A percentile compares a stretch with the other conserved stretches of the same genome.
Conservation (phyloP, 2,797 vertebrate species). For the Leucoraja ocellata region DNA sequence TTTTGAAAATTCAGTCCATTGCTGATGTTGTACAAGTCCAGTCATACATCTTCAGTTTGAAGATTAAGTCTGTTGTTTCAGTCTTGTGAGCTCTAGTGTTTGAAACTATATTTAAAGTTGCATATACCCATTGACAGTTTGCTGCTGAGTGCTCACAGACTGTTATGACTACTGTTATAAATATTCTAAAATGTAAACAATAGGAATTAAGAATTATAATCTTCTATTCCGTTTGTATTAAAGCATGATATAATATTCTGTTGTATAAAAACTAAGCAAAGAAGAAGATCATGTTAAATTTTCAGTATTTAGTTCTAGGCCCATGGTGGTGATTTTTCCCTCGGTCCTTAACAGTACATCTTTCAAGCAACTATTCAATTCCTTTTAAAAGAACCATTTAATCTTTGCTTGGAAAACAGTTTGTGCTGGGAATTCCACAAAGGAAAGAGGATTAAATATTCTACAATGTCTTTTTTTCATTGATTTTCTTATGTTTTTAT, state of each 20-base stretch:
- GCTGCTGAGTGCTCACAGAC: background rate
- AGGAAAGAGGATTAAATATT: too few species aligned
- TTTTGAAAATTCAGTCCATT: background rate
- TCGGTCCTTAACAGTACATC: too few species aligned
- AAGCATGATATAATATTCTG: background rate
- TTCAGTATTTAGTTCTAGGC: too few species aligned
- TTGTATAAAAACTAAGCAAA: too few species aligned
- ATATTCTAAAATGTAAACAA: constrained; percentile 1
- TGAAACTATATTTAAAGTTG: constrained; percentile 5
- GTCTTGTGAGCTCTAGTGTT: background rate
- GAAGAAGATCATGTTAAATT: too few species aligned
- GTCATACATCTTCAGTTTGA: background rate
- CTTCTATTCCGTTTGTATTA: background rate
- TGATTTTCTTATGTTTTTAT: too few species aligned
- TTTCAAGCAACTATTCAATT: too few species aligned
- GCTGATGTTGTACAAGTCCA: background rate
- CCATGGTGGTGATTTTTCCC: too few species aligned
- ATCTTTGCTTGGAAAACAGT: too few species aligned
- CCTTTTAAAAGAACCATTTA: too few species aligned
- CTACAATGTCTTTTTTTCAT: too few species aligned
- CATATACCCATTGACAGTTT: constrained; percentile 5
- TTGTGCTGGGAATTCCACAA: too few species aligned
- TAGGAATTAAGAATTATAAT: background rate
- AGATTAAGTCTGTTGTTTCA: background rate
- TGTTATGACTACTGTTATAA: background rate